These are phyloP conservation scores for Metallyticus violacea DNA, from an alignment of 2,888 invertebrate genomes.

Conservation along the genomic window DNA sequence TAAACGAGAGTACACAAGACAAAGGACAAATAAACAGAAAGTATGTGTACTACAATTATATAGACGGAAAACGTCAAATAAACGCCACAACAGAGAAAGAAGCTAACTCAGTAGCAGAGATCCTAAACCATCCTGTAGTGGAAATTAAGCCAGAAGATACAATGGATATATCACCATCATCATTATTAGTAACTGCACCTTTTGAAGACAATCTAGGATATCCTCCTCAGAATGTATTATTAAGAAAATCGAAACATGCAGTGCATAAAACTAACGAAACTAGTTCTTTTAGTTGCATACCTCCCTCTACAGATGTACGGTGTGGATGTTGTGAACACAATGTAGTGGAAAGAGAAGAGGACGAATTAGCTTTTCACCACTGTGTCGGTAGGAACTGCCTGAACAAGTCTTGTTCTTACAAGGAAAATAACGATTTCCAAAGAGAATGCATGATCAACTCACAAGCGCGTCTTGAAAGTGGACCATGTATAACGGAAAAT, in stretches of 20 bases:
- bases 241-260: neutral
- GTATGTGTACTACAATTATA: neutral
- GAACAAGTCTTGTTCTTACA: too few species aligned
- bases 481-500: neutral
- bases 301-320: too few species aligned
- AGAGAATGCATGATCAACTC: neutral
- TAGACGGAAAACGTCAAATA: neutral
- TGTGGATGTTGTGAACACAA: neutral
- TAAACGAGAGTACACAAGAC: too few species aligned
- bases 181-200: neutral
- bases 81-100: neutral
- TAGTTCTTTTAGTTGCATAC: too few species aligned
- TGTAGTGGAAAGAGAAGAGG: neutral
- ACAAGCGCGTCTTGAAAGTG: neutral
- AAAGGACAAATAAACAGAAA: neutral
- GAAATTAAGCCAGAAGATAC: neutral
- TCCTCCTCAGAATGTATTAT: neutral
- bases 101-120: neutral
- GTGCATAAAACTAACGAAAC: neutral
- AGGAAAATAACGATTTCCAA: neutral
- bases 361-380: too few species aligned
- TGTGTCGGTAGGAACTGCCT: too few species aligned
- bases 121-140: neutral
- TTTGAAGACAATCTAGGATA: neutral
- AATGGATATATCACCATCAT: neutral